Evolutionary conservation across 2,113 vertebrate genomes (phyloP).

Genomic region (Oreamnos americanus): DNA sequence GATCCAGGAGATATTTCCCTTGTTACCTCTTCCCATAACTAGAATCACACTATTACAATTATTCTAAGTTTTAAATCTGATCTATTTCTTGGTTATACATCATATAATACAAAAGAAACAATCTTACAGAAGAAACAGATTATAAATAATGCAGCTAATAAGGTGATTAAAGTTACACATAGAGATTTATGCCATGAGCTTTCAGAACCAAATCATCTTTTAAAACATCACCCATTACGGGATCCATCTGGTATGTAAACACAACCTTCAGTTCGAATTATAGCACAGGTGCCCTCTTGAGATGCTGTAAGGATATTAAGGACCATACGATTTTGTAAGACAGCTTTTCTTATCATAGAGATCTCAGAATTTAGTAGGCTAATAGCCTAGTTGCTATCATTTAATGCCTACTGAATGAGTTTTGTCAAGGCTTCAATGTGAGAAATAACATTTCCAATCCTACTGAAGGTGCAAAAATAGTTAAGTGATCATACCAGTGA

Average conservation of each 20-base stretch:
- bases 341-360: neutral
- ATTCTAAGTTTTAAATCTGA: neutral
- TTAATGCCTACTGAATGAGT: neutral
- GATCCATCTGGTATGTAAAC: neutral
- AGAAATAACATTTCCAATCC: neutral
- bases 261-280: neutral
- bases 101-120: neutral
- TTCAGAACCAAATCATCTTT: neutral
- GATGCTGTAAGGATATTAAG: neutral
- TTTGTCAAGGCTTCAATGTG: neutral
- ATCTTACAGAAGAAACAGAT: neutral
- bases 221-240: neutral
- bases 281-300: neutral
- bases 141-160: neutral
- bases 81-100: neutral
- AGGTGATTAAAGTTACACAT: neutral
- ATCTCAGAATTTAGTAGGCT: neutral
- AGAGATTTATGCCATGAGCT: neutral
- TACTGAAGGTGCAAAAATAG: neutral
- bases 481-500: neutral
- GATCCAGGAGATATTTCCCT: neutral
- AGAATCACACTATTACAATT: neutral
- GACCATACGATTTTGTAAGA: neutral
- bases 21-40: neutral
- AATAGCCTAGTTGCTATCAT: neutral